phyloP scores from a whole-genome alignment of 2,113 vertebrate genomes.

The Ia io region DNA sequence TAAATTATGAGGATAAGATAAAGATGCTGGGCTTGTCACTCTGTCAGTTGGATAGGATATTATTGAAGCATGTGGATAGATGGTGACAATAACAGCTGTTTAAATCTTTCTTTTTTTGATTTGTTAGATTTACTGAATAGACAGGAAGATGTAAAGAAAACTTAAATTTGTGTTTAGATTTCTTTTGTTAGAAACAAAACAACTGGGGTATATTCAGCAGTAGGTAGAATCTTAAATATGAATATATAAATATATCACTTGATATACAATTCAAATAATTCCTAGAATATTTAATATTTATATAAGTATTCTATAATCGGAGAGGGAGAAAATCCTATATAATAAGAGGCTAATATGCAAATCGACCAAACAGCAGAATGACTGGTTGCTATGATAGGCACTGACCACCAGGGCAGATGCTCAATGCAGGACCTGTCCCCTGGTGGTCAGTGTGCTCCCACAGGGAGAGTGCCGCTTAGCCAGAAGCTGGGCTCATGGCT shows the following conservation, averaged over 20 bases:
- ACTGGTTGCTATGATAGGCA: no score
- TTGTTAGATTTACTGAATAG: background rate
- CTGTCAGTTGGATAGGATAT: slow-evolving; percentile 9
- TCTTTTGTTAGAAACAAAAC: background rate
- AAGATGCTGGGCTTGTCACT: slow-evolving; percentile 53
- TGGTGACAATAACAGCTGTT: slow-evolving; percentile 1
- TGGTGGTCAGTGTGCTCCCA: no score
- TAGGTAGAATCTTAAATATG: background rate
- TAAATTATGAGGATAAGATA: slow-evolving; percentile 71
- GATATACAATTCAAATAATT: background rate
- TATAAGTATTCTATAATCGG: background rate
- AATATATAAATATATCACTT: background rate
- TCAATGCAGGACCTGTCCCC: no score
- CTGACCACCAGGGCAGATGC: no score
- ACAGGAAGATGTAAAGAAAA: background rate
- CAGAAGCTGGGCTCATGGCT: no score
- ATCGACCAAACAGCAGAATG: no score
- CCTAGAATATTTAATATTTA: background rate
- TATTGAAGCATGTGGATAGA: background rate
- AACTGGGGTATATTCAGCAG: background rate
- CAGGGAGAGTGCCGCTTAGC: no score
- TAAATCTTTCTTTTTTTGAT: background rate
- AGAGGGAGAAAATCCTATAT: background rate
- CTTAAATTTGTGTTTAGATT: background rate
- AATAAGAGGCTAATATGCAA: no score